These are phyloP conservation scores for Drosophila atripex DNA, from an alignment of 2,888 invertebrate species.

Conservation along the genomic window DNA sequence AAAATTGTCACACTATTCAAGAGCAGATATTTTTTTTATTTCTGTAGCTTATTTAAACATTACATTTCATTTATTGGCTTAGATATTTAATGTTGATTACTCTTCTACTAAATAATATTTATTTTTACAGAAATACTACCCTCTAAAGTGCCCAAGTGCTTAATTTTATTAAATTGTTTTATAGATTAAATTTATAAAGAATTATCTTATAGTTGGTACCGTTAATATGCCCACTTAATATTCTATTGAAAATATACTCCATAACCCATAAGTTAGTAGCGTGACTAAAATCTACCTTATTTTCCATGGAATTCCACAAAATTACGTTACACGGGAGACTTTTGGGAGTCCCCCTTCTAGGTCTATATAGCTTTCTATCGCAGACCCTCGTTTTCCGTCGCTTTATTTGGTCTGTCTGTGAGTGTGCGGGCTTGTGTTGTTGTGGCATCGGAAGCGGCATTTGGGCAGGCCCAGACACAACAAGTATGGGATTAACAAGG, in stretches of 20 bases:
- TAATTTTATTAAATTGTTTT: neutral
- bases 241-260: slow-evolving; percentile 4
- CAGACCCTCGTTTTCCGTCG: neutral
- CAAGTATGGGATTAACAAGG: slow-evolving; percentile 38
- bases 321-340: slow-evolving; percentile 47
- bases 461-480: slow-evolving; percentile 48
- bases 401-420: slow-evolving; percentile 6
- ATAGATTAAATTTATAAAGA: neutral
- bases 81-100: neutral
- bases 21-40: neutral
- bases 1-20: neutral
- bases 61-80: too few relatives aligned
- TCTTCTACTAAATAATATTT: neutral
- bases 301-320: slow-evolving; percentile 54
- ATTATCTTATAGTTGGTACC: neutral
- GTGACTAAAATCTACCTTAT: slow-evolving; percentile 51
- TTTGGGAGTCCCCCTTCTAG: neutral
- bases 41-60: too few relatives aligned
- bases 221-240: neutral
- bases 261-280: slow-evolving; percentile 43
- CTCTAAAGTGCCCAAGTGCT: too few relatives aligned
- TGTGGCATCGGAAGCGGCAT: slow-evolving; percentile 37
- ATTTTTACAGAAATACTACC: too few relatives aligned
- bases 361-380: neutral
- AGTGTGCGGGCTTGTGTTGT: slow-evolving; percentile 10